A percentile compares a stretch with the other conserved stretches of the same genome.
phyloP scores from a whole-genome alignment of 2,113 vertebrate species.

The Calidris pugnax region DNA sequence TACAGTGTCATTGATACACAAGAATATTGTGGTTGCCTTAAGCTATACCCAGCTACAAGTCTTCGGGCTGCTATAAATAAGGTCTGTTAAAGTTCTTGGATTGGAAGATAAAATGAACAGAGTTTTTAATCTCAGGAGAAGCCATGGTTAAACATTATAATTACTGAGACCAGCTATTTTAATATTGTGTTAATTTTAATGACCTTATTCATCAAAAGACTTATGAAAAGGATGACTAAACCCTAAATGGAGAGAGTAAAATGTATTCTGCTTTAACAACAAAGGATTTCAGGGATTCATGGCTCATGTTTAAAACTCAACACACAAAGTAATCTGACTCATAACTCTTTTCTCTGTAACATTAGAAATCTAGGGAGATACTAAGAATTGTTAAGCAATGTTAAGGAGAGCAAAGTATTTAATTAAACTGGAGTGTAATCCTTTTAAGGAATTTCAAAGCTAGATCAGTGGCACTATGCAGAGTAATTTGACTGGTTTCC shows the following conservation, averaged over 20 bases:
- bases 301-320: constrained; percentile 27
- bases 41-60: constrained; percentile 47
- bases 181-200: constrained; percentile 47
- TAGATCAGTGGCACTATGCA: background rate
- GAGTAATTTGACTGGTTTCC: background rate
- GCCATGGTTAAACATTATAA: constrained; percentile 18
- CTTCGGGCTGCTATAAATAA: constrained; percentile 57
- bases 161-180: constrained; percentile 42
- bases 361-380: constrained; percentile 42
- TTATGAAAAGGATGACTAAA: constrained; percentile 47
- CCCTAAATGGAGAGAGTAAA: constrained; percentile 27
- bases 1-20: constrained; percentile 27
- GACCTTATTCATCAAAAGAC: constrained; percentile 40
- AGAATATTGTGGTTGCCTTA: constrained; percentile 51
- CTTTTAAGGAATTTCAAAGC: constrained; percentile 36
- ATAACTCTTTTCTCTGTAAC: background rate
- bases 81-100: constrained; percentile 22
- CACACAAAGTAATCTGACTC: constrained; percentile 46
- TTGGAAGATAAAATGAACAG: constrained; percentile 36
- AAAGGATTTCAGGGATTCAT: constrained; percentile 38
- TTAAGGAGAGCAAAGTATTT: constrained; percentile 41
- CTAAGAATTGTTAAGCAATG: constrained; percentile 17
- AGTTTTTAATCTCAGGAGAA: constrained; percentile 41
- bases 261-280: constrained; percentile 31
- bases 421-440: constrained; percentile 12